Conservation (phyloP, 2,113 vertebrate genomes). For the cattle (Bos taurus) region DNA sequence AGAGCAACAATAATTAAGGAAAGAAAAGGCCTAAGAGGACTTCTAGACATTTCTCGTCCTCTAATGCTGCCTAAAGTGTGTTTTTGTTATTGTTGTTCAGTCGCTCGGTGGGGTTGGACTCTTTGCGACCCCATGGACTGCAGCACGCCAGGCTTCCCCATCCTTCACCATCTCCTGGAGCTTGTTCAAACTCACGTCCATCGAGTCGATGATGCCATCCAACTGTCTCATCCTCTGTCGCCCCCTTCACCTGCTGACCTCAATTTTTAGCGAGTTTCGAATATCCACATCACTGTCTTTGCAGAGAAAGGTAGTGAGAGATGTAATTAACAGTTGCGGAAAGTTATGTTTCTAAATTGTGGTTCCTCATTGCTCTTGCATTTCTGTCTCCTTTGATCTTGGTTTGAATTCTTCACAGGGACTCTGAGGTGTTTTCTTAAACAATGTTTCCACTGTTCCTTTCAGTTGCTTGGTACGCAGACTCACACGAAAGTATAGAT, state of each 20-base stretch:
- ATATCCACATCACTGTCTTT: rapidly evolving
- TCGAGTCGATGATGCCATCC: not conserved
- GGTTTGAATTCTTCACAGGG: not conserved
- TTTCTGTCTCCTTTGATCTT: not conserved
- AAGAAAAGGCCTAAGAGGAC: not conserved
- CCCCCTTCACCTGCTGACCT: not conserved
- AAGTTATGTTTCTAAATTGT: not conserved
- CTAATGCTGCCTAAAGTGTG: rapidly evolving
- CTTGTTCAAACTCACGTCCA: not conserved
- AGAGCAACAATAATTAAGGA: not conserved
- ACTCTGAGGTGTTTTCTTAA: not conserved
- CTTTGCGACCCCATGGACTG: not conserved
- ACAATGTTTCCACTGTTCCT: not conserved
- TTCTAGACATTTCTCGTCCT: too few relatives aligned
- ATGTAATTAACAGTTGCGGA: not conserved
- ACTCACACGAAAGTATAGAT: not conserved
- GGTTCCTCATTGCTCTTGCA: too few relatives aligned
- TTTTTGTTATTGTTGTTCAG: not conserved
- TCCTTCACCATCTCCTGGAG: not conserved
- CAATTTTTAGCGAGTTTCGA: rapidly evolving
- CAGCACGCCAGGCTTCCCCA: too few relatives aligned
- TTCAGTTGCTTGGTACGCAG: not conserved
- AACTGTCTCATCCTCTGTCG: not conserved
- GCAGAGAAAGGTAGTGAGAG: not conserved
- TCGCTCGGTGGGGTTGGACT: not conserved